Base-by-base conservation (phyloP, 2,888 invertebrate genomes). In the Mamestra brassicae region DNA sequence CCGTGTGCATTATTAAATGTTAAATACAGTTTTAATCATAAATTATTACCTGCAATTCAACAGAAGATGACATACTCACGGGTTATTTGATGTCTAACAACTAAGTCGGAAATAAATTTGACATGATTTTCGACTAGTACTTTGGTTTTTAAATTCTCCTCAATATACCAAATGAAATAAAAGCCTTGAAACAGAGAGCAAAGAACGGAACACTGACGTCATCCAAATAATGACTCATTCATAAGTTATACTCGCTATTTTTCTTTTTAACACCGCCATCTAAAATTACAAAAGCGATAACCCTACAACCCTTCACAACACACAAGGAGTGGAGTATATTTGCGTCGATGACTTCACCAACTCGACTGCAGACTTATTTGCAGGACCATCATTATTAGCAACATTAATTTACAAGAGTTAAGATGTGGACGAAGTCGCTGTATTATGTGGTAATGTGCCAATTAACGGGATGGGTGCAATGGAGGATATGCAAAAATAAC, bases 321-420 rank as follows among this genome's bases (percentile, higher is more conserved):
- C 62, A 85, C 76, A 85, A 88, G 80, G 78, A 78, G 78, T 73
- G 42, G 55, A 78, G 61, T 70, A 54, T 84, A 84, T 84, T 84
- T 80, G 54, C 68, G 80, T 77, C 93, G 94, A 93, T 96, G 96
- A 96, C 93, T 93, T 95, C 96, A 96, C 90, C 88, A 83, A 79
- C 67, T 84, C 83, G 85, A 88, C 87, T 81, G 88, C 88, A 86
- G 89, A 88, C 88, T 89, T 92, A 92, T 94, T 93, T 91, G 91
- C 77, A 89, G 90, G 85, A 88, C 88, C 87, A 80, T 85, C 85
- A 88, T 90, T 90, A 89, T 92, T 90, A 82, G 80, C 78, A 67
- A 78, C 79, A 83, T 85, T 86, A 83, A 85, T 84, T 85, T 83
- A 78, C 65, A 74, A 77, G 80, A 84, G 72, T 80, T 78, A 77